phyloP scores from a whole-genome alignment of 2,113 vertebrate genomes.

The Telmatochromis sp. region DNA sequence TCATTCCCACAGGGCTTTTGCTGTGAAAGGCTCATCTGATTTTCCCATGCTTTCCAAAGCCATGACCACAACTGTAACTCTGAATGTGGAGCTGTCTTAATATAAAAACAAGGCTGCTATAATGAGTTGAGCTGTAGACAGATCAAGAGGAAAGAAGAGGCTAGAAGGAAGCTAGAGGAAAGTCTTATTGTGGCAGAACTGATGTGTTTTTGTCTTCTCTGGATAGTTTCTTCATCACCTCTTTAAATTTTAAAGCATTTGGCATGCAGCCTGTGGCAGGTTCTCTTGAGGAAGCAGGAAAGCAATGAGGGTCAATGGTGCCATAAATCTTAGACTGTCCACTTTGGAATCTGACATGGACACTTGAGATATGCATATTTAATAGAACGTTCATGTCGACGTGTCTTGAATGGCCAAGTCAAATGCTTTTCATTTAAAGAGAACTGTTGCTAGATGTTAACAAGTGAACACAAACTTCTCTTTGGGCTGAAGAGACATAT shows the following conservation, averaged over 20 bases:
- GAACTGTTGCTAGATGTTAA: conserved; percentile 27
- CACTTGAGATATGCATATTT: conserved; percentile 66
- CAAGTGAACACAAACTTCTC: conserved; percentile 17
- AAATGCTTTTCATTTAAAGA: conserved; percentile 15
- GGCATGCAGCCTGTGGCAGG: conserved; percentile 79
- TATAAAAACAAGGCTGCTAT: neutral
- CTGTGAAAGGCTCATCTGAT: neutral
- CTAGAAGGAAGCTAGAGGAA: conserved; percentile 38
- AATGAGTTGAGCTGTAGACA: conserved; percentile 11
- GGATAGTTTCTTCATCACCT: conserved; percentile 95
- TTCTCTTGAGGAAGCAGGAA: conserved; percentile 82
- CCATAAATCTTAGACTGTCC: conserved; percentile 80
- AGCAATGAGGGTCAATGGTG: conserved; percentile 76
- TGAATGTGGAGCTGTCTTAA: neutral
- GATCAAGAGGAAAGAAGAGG: conserved; percentile 22
- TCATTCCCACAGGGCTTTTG: conserved; percentile 13
- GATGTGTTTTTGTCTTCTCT: conserved; percentile 83
- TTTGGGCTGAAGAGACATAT: neutral
- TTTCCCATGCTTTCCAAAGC: conserved; percentile 26
- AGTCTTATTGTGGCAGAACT: conserved; percentile 62
- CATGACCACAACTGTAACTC: neutral
- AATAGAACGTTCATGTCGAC: conserved; percentile 35
- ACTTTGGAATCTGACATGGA: conserved; percentile 72
- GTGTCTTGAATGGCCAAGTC: conserved; percentile 33
- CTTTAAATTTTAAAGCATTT: conserved; percentile 96